A percentile compares a stretch with the other conserved stretches of the same genome.
Conservation (phyloP, 1,140 invertebrate genomes). For the Neodiprion pinetum region DNA sequence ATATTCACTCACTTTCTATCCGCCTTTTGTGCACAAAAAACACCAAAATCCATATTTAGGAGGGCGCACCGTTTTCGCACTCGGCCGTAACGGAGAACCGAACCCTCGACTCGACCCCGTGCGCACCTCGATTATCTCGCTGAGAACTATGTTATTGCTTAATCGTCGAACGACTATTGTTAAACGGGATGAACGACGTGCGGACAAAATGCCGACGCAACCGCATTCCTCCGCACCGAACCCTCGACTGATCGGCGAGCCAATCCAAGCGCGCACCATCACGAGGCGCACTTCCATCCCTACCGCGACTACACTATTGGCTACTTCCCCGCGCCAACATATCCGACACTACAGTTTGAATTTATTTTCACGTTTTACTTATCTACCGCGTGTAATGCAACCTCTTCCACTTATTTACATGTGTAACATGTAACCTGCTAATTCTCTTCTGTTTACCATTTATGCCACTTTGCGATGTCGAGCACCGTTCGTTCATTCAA, state of each 20-base stretch:
- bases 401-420: too few species aligned
- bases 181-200: slow-evolving; percentile 16
- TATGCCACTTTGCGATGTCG: too few species aligned
- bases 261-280: slow-evolving; percentile 1
- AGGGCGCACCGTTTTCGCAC: slow-evolving; percentile 19
- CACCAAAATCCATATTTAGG: slow-evolving; percentile 43
- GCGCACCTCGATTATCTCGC: not conserved
- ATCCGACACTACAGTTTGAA: not conserved
- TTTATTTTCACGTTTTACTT: too few species aligned
- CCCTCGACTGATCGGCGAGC: slow-evolving; percentile 41
- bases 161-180: not conserved
- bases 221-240: slow-evolving; percentile 43
- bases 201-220: slow-evolving; percentile 35
- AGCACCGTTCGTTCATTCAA: too few species aligned
- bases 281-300: not conserved
- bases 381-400: too few species aligned
- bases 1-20: slow-evolving; percentile 53
- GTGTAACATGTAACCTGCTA: too few species aligned
- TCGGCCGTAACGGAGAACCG: slow-evolving; percentile 14
- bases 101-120: slow-evolving; percentile 24
- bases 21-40: slow-evolving; percentile 48
- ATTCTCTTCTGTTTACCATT: too few species aligned
- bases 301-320: not conserved
- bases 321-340: not conserved
- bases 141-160: too few species aligned